Evolutionary conservation across 1,140 invertebrate genomes (phyloP), one percentile per base, ranked within the genome.

Genomic region (Conus ventricosus): DNA sequence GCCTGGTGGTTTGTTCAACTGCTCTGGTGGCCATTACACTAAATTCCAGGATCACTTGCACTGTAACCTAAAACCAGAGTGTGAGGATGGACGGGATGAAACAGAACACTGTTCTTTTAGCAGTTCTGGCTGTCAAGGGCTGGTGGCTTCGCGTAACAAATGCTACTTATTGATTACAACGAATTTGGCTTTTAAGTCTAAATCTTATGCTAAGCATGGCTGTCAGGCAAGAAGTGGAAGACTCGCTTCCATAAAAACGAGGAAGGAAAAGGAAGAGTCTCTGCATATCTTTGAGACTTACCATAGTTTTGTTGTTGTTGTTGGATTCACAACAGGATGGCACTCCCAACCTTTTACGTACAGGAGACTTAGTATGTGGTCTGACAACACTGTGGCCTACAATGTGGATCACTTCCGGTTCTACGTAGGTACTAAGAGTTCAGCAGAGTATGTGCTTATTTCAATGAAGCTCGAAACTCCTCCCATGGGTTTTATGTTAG

Each of bases 1-100:
- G 67, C 67, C 67, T 71, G 67, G 20, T 71, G 67, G 67, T 71
- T n/a, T 71, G 67, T 71, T 71, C 67, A 71, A 71, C 67, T 71
- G 67, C 20, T 71, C 67, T 71, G 11, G 0, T 13, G 20, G 67
- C 20, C 67, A 71, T 20, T 71, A 71, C 23, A 17, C 67, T 23
- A 71, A 13, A 71, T 71, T 71, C 20, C 67, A 23, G 6, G 13
- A 23, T 23, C 7, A 17, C 20, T 20, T 71, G 67, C 13, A 71
- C 6, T 71, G 67, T 20, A 71, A 71, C 67, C 13, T 71, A n/a
- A 71, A 71, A 20, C 0, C 67, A n/a, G 67, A 71, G 67, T 71
- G 67, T 71, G 67, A 71, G 20, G 67, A 71, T 71, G 67, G 67
- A 1, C 67, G 67, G 4, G 67, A 71, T 71, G 67, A 71, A 71